Evolutionary conservation across 2,888 invertebrate genomes (phyloP), one percentile per base, ranked within the genome.

Genomic region (Trichogramma evanescens): DNA sequence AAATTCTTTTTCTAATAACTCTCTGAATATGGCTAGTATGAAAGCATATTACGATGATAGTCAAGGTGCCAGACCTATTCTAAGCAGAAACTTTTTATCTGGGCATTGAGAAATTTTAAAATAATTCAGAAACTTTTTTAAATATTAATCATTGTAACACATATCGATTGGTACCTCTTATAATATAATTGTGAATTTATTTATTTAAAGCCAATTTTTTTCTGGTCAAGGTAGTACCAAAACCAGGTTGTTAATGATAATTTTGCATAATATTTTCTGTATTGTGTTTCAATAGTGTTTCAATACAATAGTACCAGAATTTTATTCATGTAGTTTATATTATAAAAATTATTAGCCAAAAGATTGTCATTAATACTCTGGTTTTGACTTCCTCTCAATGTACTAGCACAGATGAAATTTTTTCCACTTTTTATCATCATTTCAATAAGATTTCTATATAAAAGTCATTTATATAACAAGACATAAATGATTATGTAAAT

Each of bases 401-500:
- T 26, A 26, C 26, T 26, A 26, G 26, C 26, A 26, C 1, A 2
- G 26, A 26, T 26, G 26, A 26, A 26, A 26, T 26, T 26, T 26
- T 26, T 26, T 26, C 26, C 26, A 26, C 26, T 26, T 26, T 26
- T 2, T 26, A 26, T 26, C 26, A 26, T 26, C 26, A 26, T 26
- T 26, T 26, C 26, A 26, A 26, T 26, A 26, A 58, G 55, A 56
- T 58, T 55, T 58, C 50, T 58, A 46, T 5, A 51, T 9, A 40
- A 8, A 8, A 50, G 50, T 9, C 52, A 40, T 42, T 52, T 52
- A 58, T 53, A 42, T 5, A 39, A 50, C 42, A 56, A 44, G 49
- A 10, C n/a, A 45, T 56, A 49, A 42, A 38, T 40, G 40, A 61
- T 59, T 56, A 56, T 56, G 58, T 52, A 58, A 60, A 44, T 58